A percentile compares a stretch with the other conserved stretches of the same genome.
These are phyloP conservation scores for Acromyrmex charruanus DNA, from an alignment of 1,140 invertebrate genomes.

Conservation along the genomic window DNA sequence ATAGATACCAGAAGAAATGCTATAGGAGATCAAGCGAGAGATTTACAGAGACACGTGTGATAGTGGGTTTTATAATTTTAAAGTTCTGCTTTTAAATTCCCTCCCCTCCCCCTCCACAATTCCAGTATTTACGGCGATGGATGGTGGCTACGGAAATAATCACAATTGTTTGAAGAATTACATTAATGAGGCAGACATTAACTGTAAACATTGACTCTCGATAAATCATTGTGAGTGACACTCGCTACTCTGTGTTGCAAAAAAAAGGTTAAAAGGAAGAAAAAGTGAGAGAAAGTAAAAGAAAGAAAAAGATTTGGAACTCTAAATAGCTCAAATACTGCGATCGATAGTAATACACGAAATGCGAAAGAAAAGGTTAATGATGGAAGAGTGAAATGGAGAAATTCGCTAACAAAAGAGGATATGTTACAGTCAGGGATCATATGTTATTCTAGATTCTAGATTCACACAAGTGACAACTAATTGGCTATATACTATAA, in stretches of 20 bases:
- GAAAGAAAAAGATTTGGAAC: neutral
- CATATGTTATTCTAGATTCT: conserved; percentile 18
- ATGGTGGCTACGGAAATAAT: neutral
- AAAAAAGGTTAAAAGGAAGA: neutral
- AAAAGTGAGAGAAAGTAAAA: neutral
- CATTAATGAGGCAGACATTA: neutral
- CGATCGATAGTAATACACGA: conserved; percentile 25
- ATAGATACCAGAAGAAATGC: conserved; percentile 47
- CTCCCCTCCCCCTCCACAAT: neutral
- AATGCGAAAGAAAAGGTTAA: conserved; percentile 12
- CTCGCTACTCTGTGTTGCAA: neutral
- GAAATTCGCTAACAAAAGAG: neutral
- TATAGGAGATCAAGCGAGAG: neutral
- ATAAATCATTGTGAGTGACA: neutral
- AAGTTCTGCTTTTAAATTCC: neutral
- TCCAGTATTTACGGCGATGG: neutral
- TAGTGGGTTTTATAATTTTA: conserved; percentile 17
- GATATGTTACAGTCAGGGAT: neutral
- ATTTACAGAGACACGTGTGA: conserved; percentile 1
- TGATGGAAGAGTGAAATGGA: neutral
- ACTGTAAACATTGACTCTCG: neutral
- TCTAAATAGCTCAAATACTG: neutral
- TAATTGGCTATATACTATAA: conserved; percentile 25
- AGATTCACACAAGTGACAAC: conserved; percentile 39
- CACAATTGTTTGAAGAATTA: neutral